These are phyloP conservation scores for Augochlorella aurata DNA, from an alignment of 2,888 invertebrate genomes.

Conservation along the genomic window DNA sequence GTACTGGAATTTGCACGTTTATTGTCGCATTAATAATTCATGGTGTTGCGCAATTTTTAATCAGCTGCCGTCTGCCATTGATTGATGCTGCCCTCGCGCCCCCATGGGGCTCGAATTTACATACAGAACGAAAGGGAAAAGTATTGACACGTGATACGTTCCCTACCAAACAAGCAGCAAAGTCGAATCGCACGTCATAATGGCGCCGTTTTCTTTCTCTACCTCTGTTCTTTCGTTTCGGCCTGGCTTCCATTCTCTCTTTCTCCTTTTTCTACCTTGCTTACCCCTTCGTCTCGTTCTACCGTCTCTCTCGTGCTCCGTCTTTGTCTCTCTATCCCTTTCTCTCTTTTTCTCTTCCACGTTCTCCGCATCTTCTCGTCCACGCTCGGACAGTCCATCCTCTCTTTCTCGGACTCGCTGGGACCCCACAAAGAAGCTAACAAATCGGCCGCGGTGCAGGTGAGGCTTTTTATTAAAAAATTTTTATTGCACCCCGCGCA, in stretches of 20 bases:
- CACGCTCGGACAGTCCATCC: neutral
- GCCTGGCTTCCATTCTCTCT: slow-evolving; percentile 29
- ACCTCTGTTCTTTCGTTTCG: slow-evolving; percentile 27
- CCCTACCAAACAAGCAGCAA: slow-evolving; percentile 69
- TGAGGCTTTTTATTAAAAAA: slow-evolving; percentile 72
- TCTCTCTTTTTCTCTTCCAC: neutral
- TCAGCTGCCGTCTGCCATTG: slow-evolving; percentile 79
- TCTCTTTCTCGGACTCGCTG: slow-evolving; percentile 41
- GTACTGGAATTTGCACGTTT: slow-evolving; percentile 78
- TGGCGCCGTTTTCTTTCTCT: slow-evolving; percentile 72
- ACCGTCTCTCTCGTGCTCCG: neutral
- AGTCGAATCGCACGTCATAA: slow-evolving; percentile 76
- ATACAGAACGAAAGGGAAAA: slow-evolving; percentile 80
- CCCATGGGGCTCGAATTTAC: slow-evolving; percentile 78
- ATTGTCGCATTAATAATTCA: slow-evolving; percentile 80
- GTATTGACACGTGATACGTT: slow-evolving; percentile 75
- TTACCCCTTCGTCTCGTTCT: neutral
- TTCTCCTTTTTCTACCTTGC: slow-evolving; percentile 27
- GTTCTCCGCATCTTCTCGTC: too few relatives aligned
- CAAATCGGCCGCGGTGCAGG: slow-evolving; percentile 67
- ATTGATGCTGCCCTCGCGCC: slow-evolving; percentile 78
- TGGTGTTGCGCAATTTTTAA: slow-evolving; percentile 79
- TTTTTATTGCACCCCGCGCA: slow-evolving; percentile 68
- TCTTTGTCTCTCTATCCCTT: neutral
- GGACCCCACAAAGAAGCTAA: slow-evolving; percentile 68